Evolutionary conservation across 2,888 invertebrate genomes (phyloP).

Genomic region (Drosophila algonquin): DNA sequence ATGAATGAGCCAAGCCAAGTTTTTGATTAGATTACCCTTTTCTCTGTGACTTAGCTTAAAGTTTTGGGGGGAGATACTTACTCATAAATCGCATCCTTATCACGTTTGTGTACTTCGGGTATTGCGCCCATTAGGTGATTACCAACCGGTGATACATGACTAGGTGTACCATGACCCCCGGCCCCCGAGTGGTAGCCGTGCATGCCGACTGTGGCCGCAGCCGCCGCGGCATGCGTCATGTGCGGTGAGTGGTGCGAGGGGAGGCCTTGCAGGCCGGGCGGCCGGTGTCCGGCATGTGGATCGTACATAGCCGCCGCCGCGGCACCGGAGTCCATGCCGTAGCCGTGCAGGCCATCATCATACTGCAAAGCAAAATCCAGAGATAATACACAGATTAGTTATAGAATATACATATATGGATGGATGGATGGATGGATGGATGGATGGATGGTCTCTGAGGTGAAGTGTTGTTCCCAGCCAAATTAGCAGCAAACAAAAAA

Average conservation of each 20-base stretch:
- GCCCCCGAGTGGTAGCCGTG: constrained; percentile 86
- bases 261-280: constrained; percentile 86
- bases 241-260: constrained; percentile 92
- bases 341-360: constrained; percentile 97
- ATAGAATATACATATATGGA: neutral
- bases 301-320: constrained; percentile 89
- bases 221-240: constrained; percentile 88
- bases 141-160: constrained; percentile 92
- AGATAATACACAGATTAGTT: neutral
- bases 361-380: constrained; percentile 87
- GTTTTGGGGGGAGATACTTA: constrained; percentile 86
- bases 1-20: constrained; percentile 1
- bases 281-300: constrained; percentile 89
- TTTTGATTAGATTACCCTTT: neutral
- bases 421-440: no score
- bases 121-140: constrained; percentile 94
- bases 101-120: constrained; percentile 97
- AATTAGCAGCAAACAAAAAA: constrained; percentile 2
- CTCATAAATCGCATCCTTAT: constrained; percentile 99
- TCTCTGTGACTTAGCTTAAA: no score
- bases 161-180: constrained; percentile 86
- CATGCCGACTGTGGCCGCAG: constrained; percentile 86
- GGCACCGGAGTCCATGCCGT: constrained; percentile 89
- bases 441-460: no score
- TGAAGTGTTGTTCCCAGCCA: constrained; percentile 25